phyloP scores from a whole-genome alignment of 2,113 vertebrate genomes.

The Tychaedon coryphoeus region DNA sequence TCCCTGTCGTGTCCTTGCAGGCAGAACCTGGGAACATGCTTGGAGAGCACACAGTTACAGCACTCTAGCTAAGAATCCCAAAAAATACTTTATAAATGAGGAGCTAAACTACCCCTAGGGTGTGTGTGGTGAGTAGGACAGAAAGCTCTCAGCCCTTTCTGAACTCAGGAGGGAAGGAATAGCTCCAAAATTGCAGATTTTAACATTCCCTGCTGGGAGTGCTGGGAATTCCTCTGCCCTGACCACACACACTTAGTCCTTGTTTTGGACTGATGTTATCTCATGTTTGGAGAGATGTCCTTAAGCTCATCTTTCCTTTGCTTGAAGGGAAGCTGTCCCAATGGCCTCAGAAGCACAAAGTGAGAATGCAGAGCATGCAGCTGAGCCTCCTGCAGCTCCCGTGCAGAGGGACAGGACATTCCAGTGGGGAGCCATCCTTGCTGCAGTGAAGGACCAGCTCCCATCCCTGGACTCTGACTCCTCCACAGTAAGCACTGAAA shows the following conservation, averaged over 20 bases:
- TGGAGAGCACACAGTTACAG: neutral
- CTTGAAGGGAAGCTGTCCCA: neutral
- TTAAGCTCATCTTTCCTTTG: neutral
- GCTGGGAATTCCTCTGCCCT: neutral
- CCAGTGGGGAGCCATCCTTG: constrained; percentile 68
- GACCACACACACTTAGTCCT: neutral
- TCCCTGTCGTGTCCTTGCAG: neutral
- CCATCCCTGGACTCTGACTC: constrained; percentile 76
- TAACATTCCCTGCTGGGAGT: neutral
- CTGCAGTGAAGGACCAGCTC: constrained; percentile 72
- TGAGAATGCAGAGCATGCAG: neutral
- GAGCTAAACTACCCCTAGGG: neutral
- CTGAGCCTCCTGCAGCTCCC: neutral
- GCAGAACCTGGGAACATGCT: neutral
- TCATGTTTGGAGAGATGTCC: neutral
- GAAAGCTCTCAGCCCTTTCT: neutral
- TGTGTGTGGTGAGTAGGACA: neutral
- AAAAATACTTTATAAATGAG: neutral
- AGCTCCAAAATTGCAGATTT: neutral
- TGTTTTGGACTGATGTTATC: neutral
- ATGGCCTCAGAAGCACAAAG: constrained; percentile 59
- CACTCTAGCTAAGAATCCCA: neutral
- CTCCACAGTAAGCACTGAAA: constrained; percentile 62
- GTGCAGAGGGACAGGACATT: neutral
- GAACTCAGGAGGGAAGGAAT: neutral